Conservation (phyloP, 2,797 vertebrate genomes). For the Acanthurus tractus region DNA sequence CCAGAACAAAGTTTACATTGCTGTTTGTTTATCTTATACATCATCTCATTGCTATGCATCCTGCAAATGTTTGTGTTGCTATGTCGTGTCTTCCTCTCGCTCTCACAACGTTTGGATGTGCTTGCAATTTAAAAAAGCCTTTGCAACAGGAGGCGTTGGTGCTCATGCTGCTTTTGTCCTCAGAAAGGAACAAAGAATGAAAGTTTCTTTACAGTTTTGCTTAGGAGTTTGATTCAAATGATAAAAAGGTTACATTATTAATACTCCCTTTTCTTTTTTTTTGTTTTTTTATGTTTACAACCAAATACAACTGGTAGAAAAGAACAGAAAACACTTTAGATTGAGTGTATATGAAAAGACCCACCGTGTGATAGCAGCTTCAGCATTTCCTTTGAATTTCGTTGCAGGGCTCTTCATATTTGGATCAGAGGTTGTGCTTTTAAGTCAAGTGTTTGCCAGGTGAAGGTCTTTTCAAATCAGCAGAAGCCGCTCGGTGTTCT, state of each 20-base stretch:
- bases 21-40: too few relatives aligned
- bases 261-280: neutral
- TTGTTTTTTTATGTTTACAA: neutral
- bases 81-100: too few relatives aligned
- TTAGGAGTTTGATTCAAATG: too few relatives aligned
- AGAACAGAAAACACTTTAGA: neutral
- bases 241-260: neutral
- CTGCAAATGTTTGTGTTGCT: too few relatives aligned
- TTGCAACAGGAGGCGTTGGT: too few relatives aligned
- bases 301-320: neutral
- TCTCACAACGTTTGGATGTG: too few relatives aligned
- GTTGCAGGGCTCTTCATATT: neutral
- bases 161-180: too few relatives aligned
- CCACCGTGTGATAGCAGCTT: neutral
- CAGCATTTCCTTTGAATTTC: constrained; percentile 18
- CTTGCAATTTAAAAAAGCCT: too few relatives aligned
- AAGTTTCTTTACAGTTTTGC: too few relatives aligned
- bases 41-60: too few relatives aligned
- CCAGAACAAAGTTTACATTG: too few relatives aligned
- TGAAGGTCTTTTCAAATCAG: constrained; percentile 46
- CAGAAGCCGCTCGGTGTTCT: constrained; percentile 18
- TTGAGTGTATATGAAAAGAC: neutral
- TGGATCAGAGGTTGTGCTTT: constrained; percentile 44
- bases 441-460: constrained; percentile 38
- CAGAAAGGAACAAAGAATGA: too few relatives aligned